A percentile compares a stretch with the other conserved stretches of the same genome.
phyloP scores from a whole-genome alignment of 2,113 vertebrate genomes.

The Bubalus kerabau region DNA sequence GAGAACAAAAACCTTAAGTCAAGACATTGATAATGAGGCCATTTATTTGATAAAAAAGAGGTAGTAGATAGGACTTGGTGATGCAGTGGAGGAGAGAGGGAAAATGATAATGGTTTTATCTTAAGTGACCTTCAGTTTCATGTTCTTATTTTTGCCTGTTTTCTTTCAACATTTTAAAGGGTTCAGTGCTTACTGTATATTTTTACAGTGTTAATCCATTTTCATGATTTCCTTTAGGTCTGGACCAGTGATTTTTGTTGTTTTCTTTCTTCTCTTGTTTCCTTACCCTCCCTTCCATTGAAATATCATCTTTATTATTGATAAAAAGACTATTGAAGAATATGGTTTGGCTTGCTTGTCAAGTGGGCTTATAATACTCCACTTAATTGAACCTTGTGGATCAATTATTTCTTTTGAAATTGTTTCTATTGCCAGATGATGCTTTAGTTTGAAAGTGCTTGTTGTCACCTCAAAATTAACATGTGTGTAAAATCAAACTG shows the following conservation, averaged over 20 bases:
- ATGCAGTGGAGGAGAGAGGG: background rate
- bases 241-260: background rate
- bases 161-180: background rate
- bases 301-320: background rate
- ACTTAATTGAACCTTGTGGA: background rate
- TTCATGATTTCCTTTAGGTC: background rate
- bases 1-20: background rate
- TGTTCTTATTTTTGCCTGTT: background rate
- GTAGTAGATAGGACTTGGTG: background rate
- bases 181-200: background rate
- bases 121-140: background rate
- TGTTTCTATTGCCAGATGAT: background rate
- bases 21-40: background rate
- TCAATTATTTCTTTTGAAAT: background rate
- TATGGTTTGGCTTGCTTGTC: background rate
- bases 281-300: background rate
- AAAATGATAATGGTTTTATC: background rate
- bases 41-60: background rate
- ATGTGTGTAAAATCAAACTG: background rate
- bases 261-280: background rate
- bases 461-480: background rate
- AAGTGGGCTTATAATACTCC: background rate
- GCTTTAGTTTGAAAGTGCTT: background rate
- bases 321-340: conserved; percentile 13
- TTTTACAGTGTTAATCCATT: background rate